A percentile compares a stretch with the other conserved stretches of the same genome.
These are phyloP conservation scores for Tetragonisca angustula DNA, from an alignment of 2,888 invertebrate genomes.

Conservation along the genomic window DNA sequence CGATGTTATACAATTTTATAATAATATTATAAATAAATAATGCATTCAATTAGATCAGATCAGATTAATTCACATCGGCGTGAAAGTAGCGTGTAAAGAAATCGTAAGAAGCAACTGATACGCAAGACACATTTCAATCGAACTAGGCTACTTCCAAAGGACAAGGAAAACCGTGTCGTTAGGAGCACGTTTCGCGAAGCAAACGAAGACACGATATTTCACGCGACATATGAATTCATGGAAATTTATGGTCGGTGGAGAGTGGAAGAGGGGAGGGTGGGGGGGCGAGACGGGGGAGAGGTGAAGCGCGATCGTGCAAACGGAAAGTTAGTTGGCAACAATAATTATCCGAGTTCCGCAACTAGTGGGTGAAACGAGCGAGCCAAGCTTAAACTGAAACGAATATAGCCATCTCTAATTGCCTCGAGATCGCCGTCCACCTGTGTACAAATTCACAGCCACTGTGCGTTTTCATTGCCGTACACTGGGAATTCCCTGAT, in stretches of 20 bases:
- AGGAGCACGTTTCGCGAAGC: too few species aligned
- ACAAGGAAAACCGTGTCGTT: not conserved
- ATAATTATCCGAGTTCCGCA: slow-evolving; percentile 80
- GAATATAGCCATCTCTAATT: slow-evolving; percentile 71
- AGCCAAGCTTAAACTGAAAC: slow-evolving; percentile 70
- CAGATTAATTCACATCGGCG: too few species aligned
- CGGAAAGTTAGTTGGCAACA: slow-evolving; percentile 77
- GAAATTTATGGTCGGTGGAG: slow-evolving; percentile 21
- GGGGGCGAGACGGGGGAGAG: too few species aligned
- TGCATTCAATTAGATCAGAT: too few species aligned
- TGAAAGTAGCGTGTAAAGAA: too few species aligned
- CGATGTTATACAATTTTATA: too few species aligned
- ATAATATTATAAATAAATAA: too few species aligned
- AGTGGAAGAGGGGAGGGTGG: not conserved
- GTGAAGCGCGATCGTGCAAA: slow-evolving; percentile 53
- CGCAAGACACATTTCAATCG: too few species aligned
- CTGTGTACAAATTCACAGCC: slow-evolving; percentile 66
- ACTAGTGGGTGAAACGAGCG: slow-evolving; percentile 73
- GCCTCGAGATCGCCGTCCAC: slow-evolving; percentile 56
- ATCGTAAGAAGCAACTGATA: too few species aligned
- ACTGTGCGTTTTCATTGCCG: not conserved
- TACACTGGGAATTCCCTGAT: slow-evolving; percentile 21
- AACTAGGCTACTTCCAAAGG: too few species aligned
- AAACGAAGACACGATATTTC: not conserved
- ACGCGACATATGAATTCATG: slow-evolving; percentile 3